These are phyloP conservation scores for Nycticorax nycticorax DNA, from an alignment of 2,113 vertebrate genomes.

Conservation along the genomic window DNA sequence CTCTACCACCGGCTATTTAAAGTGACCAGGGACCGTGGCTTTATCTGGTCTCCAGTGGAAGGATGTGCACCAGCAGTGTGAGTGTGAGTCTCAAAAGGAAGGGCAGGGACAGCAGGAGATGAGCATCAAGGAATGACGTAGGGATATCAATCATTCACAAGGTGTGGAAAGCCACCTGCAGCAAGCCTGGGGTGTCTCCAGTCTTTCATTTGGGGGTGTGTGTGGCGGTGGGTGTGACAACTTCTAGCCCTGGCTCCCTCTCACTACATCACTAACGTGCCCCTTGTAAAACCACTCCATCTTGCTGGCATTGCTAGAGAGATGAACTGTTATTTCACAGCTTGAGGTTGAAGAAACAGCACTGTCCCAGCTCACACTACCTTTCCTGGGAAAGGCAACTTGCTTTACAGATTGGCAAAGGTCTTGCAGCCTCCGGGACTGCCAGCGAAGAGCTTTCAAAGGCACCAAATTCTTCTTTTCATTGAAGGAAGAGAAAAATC, in stretches of 20 bases:
- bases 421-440: neutral
- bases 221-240: neutral
- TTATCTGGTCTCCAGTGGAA: neutral
- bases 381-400: neutral
- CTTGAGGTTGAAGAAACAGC: neutral
- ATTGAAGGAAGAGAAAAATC: neutral
- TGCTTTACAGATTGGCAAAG: neutral
- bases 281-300: neutral
- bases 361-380: neutral
- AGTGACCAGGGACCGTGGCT: neutral
- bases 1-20: neutral
- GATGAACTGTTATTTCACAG: neutral
- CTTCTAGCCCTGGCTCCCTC: neutral
- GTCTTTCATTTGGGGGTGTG: neutral
- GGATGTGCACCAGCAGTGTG: neutral
- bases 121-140: neutral
- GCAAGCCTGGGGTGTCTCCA: neutral
- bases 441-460: neutral
- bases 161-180: neutral
- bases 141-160: neutral
- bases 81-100: neutral
- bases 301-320: neutral
- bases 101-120: neutral
- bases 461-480: neutral
- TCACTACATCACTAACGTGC: fast-evolving